A percentile compares a stretch with the other conserved stretches of the same genome.
These are phyloP conservation scores for Caracal caracal DNA, from an alignment of 2,113 vertebrate species.

Conservation along the genomic window DNA sequence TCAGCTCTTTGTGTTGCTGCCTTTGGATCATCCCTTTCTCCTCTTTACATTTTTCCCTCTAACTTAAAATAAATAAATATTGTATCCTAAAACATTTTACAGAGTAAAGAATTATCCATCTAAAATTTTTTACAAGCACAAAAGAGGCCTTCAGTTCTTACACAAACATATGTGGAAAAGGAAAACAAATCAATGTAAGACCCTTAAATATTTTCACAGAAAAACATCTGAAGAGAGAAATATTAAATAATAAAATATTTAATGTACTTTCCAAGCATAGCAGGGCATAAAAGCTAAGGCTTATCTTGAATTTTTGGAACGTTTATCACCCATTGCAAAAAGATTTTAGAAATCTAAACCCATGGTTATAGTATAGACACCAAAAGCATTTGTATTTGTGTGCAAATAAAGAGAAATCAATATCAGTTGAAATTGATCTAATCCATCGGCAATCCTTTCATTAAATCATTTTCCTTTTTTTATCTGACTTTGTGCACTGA, in stretches of 20 bases:
- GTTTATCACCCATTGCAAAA: neutral
- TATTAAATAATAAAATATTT: neutral
- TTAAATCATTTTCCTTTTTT: neutral
- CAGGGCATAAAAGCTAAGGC: neutral
- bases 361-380: neutral
- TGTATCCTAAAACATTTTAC: neutral
- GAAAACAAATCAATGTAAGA: neutral
- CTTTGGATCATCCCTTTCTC: neutral
- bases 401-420: neutral
- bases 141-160: neutral
- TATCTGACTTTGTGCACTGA: neutral
- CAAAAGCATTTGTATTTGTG: slow-evolving; percentile 18
- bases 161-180: neutral
- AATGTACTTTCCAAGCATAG: neutral
- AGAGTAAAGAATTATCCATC: neutral
- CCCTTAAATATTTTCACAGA: slow-evolving; percentile 35
- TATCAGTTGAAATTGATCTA: neutral
- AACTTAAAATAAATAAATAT: slow-evolving; percentile 9
- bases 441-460: neutral
- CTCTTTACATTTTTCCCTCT: neutral
- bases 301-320: neutral
- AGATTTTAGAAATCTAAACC: slow-evolving; percentile 18
- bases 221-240: neutral
- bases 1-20: neutral
- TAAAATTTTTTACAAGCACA: neutral